Conservation (phyloP, 2,888 invertebrate genomes). For the Phragmatobia fuliginosa region DNA sequence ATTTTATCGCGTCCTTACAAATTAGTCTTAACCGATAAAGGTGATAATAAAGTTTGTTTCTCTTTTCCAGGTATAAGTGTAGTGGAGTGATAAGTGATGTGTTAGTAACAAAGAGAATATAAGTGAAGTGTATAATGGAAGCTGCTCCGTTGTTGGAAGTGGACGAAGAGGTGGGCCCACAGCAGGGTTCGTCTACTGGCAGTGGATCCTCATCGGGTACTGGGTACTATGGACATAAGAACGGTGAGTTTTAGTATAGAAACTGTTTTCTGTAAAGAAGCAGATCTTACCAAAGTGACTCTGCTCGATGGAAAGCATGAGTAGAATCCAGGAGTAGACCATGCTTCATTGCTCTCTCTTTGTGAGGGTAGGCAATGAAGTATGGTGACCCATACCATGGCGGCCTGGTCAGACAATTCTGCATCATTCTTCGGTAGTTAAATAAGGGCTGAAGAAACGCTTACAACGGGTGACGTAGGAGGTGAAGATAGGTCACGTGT, state of each 20-base stretch:
- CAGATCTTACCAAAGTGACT: no score
- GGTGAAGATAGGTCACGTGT: no score
- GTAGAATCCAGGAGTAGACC: no score
- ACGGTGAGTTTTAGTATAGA: conserved; percentile 64
- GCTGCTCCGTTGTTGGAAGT: conserved; percentile 70
- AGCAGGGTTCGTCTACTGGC: conserved; percentile 79
- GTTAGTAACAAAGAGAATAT: conserved; percentile 27
- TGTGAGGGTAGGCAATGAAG: no score
- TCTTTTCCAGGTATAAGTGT: conserved; percentile 49
- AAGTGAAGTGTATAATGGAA: conserved; percentile 68
- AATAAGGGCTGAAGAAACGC: not conserved
- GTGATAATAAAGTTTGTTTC: not conserved
- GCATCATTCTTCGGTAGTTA: no score
- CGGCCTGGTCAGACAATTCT: no score
- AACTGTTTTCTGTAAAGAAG: not conserved
- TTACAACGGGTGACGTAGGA: not conserved
- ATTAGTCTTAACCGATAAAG: not conserved
- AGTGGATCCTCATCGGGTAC: conserved; percentile 81
- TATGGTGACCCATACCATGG: no score
- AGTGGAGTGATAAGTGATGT: conserved; percentile 54
- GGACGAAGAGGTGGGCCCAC: conserved; percentile 74
- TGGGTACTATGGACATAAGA: conserved; percentile 80
- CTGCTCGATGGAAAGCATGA: no score
- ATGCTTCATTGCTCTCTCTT: no score
- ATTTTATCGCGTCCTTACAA: no score